Evolutionary conservation across 2,797 vertebrate species (phyloP), one percentile per base, ranked within the genome.

Genomic region (Darevskia nairensis): DNA sequence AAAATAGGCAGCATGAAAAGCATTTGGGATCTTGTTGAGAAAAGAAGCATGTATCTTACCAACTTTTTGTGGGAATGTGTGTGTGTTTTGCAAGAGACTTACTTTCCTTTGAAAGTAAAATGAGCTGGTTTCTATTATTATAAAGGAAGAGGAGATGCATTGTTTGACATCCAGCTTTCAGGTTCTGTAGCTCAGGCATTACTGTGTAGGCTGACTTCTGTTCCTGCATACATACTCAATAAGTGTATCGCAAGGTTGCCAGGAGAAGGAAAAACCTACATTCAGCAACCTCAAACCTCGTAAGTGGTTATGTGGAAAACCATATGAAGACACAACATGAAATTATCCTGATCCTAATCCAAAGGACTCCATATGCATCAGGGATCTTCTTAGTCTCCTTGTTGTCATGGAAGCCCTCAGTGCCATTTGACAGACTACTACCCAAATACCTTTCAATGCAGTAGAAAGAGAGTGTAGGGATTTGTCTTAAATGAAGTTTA

Each of bases 21-120:
- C 82, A 84, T 89, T 82, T 72, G 74, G 59, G 84, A 90, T 92
- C 80, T 44, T 23, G 17, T 85, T 92, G 85, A 92, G 89, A 81
- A 27, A 1, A 0, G 32, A 87, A 93, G 84, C 84, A 89, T 19
- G 35, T 90, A 75, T 89, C 27, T 9, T 86, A 32, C 88, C 68
- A 32, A 90, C 68, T n/a, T 29, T n/a, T n/a, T 71, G 25, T 71
- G 68, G 27, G 9, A 25, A 2, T 50, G 61, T 50, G 46, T 19
- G 72, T 19, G 32, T 13, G 32, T 46, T 84, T 84, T 74, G 86
- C 82, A 44, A 15, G 23, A 29, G 84, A 71, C 50, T 84, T 41
- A 0, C 85, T 93, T 93, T 90, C 90, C 9, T 80, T 84, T 88
- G 79, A 80, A 72, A 84, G 41, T 2, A 13, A 44, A 75, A 84